These are phyloP conservation scores for Ashinkailepas kermadecensis DNA, from an alignment of 2,888 invertebrate genomes.

Conservation along the genomic window DNA sequence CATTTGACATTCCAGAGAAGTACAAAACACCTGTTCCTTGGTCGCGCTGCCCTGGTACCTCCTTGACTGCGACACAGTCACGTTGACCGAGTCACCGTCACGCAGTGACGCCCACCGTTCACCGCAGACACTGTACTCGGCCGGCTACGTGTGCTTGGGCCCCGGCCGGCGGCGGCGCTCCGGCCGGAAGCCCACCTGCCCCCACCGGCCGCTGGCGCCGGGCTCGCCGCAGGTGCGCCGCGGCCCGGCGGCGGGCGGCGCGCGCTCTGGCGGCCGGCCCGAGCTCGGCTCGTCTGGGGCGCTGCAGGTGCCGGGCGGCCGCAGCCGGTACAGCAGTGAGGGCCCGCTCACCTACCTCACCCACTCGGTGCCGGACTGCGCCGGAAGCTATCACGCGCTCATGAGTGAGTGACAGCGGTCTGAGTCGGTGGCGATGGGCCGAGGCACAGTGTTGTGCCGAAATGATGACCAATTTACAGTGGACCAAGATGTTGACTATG, in stretches of 20 bases:
- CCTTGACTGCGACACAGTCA: no score
- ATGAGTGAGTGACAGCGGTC: background rate
- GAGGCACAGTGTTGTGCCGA: background rate
- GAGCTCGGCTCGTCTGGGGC: background rate
- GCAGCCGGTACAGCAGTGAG: background rate
- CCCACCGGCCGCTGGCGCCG: background rate
- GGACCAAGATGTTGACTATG: no score
- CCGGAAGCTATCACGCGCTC: background rate
- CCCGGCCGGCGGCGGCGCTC: background rate
- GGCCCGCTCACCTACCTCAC: background rate
- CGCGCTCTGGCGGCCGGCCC: background rate
- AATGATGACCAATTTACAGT: no score
- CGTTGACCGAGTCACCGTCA: no score
- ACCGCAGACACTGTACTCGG: background rate
- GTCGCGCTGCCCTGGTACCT: no score
- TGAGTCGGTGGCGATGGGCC: background rate
- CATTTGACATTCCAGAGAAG: no score
- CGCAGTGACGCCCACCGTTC: no score
- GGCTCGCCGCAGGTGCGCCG: background rate
- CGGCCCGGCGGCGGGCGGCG: background rate
- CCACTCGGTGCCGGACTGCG: background rate
- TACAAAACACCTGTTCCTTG: no score
- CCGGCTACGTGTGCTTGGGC: background rate
- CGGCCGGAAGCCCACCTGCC: background rate
- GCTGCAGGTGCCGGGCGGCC: background rate